Evolutionary conservation across 1,140 invertebrate genomes (phyloP), one percentile per base, ranked within the genome.

Genomic region (Tetragonula clypearis): DNA sequence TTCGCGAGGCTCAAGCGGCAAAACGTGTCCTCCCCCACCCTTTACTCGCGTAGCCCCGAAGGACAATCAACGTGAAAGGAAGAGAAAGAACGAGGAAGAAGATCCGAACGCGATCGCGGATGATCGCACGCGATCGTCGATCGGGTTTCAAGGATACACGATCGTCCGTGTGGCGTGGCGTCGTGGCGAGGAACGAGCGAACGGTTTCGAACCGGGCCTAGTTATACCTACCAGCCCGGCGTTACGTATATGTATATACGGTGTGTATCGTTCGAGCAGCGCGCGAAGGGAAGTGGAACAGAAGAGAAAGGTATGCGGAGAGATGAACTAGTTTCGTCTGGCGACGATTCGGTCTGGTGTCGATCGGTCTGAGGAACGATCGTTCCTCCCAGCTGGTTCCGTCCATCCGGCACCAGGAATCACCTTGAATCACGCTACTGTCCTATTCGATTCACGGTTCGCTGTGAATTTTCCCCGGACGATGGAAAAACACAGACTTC

Each of bases 251-350:
- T 87, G 71, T 26, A 71, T 78, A 79, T 14, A 58, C 56, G 17
- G 55, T 12, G 35, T 56, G 74, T 81, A 78, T 79, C 80, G 85
- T 60, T 72, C 62, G 77, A 62, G 69, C 30, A 23, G 26, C 30
- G 79, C 49, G 76, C 73, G 78, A 82, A 87, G 90, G 88, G 90
- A 95, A 95, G 94, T 95, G 92, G 94, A 93, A 95, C 94, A 95
- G 92, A 95, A 94, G 94, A 95, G 94, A 95, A 95, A 95, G 94
- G 94, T 91, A 90, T 91, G 87, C 86, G 90, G 90, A 92, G 90
- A 92, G 93, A 94, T 95, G 94, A 94, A 94, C 94, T 95, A 95
- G 93, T 94, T 95, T 95, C 88, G 84, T 83, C 74, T 8, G 41
- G 41, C 84, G 87, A 83, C 89, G 84, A 91, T 92, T 86, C 86